phyloP scores from a whole-genome alignment of 2,797 vertebrate species.

The Gila robusta region DNA sequence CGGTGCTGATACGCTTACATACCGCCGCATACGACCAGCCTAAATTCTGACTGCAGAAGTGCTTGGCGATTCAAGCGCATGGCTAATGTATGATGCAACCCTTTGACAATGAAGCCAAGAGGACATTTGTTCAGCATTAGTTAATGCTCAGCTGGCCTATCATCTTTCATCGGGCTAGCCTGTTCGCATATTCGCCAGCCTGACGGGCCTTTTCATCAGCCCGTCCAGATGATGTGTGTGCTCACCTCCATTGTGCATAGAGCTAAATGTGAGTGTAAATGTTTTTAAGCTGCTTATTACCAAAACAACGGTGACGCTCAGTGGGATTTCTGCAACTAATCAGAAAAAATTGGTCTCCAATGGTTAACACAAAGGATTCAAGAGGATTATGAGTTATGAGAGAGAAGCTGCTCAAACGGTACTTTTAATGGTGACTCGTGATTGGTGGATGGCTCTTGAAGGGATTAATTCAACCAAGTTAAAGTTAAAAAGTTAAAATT shows the following conservation, averaged over 20 bases:
- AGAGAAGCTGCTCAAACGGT: not conserved
- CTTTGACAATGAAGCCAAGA: slow-evolving; percentile 43
- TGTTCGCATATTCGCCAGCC: slow-evolving; percentile 27
- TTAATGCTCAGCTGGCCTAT: slow-evolving; percentile 53
- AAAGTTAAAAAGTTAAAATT: too few relatives aligned
- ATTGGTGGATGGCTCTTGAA: not conserved
- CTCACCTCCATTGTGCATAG: not conserved
- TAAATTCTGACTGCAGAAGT: slow-evolving; percentile 39
- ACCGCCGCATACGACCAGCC: not conserved
- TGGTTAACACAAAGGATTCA: slow-evolving; percentile 25
- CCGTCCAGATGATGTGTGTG: slow-evolving; percentile 19
- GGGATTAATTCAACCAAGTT: not conserved
- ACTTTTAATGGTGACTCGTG: not conserved
- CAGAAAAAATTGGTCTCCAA: slow-evolving; percentile 28
- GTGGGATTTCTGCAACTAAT: slow-evolving; percentile 32
- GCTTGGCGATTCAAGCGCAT: slow-evolving; percentile 47
- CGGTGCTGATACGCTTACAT: not conserved
- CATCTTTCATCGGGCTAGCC: slow-evolving; percentile 50
- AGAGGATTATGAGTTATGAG: slow-evolving; percentile 4
- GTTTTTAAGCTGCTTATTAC: slow-evolving; percentile 13
- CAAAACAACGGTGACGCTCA: not conserved
- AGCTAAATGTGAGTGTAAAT: not conserved
- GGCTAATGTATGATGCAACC: slow-evolving; percentile 44
- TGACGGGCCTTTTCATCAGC: slow-evolving; percentile 47
- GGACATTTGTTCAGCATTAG: slow-evolving; percentile 58